Conservation (phyloP, 2,888 invertebrate species). For the Dasysyrphus tricinctus region DNA sequence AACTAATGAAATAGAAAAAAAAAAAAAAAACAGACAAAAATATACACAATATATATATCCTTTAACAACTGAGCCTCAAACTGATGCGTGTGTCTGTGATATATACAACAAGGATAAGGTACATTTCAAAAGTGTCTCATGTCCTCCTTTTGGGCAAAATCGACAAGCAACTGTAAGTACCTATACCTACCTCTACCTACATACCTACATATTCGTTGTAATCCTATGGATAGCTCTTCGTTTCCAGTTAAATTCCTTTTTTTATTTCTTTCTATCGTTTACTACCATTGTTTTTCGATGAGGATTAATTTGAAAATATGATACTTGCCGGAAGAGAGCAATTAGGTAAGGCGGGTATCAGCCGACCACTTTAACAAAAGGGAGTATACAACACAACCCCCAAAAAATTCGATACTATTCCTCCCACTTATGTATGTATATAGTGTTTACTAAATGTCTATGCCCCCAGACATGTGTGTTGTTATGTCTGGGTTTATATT, state of each 20-base stretch:
- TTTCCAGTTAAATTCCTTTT: slow-evolving; percentile 10
- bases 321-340: slow-evolving; percentile 72
- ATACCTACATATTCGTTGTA: slow-evolving; percentile 12
- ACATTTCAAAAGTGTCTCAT: slow-evolving; percentile 51
- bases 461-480: neutral
- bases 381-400: slow-evolving; percentile 22
- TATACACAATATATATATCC: neutral
- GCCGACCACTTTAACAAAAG: slow-evolving; percentile 32
- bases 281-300: slow-evolving; percentile 44
- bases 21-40: neutral
- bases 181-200: neutral
- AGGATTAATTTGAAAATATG: slow-evolving; percentile 74
- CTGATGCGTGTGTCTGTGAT: slow-evolving; percentile 1
- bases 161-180: slow-evolving; percentile 14
- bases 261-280: slow-evolving; percentile 8
- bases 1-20: slow-evolving; percentile 66
- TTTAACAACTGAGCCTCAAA: neutral
- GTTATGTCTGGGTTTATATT: neutral
- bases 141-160: slow-evolving; percentile 37
- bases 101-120: neutral
- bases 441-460: slow-evolving; percentile 21
- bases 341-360: slow-evolving; percentile 66
- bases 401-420: slow-evolving; percentile 30
- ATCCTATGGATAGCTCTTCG: slow-evolving; percentile 27
- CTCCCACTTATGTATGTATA: neutral